These are phyloP conservation scores for Pterois miles DNA, from an alignment of 2,797 vertebrate genomes.

Conservation along the genomic window DNA sequence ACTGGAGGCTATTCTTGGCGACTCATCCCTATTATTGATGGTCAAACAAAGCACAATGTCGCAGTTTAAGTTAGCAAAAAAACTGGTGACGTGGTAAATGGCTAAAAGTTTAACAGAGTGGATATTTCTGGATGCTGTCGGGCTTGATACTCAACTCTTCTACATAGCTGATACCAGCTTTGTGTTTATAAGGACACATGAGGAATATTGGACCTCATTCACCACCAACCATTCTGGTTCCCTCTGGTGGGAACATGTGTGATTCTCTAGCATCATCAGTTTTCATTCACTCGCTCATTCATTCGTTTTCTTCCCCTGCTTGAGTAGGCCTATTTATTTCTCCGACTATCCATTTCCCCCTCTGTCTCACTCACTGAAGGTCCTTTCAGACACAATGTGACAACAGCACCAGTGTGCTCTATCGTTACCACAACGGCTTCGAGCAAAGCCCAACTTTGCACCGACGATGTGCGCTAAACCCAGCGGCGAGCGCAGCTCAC, in stretches of 20 bases:
- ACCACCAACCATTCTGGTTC: not conserved
- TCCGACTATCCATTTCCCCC: too few relatives aligned
- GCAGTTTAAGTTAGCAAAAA: constrained; percentile 19
- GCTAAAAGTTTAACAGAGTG: constrained; percentile 6
- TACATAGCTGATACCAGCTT: not conserved
- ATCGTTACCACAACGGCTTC: not conserved
- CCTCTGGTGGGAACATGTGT: not conserved
- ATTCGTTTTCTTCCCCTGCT: not conserved
- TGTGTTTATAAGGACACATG: not conserved
- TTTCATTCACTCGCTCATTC: not conserved
- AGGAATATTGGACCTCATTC: not conserved
- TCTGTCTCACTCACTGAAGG: not conserved
- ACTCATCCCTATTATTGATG: constrained; percentile 40
- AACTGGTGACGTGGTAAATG: constrained; percentile 15
- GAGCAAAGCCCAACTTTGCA: too few relatives aligned
- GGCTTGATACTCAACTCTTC: constrained; percentile 19
- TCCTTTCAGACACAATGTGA: fast-evolving
- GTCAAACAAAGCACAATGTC: constrained; percentile 46
- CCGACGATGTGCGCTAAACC: too few relatives aligned
- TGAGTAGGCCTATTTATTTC: not conserved
- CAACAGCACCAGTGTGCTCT: not conserved
- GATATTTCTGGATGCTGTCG: constrained; percentile 28
- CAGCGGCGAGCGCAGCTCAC: too few relatives aligned
- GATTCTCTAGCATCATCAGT: not conserved
- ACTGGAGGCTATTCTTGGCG: constrained; percentile 43